These are phyloP conservation scores for Nicator chloris DNA, from an alignment of 2,113 vertebrate genomes.

Conservation along the genomic window DNA sequence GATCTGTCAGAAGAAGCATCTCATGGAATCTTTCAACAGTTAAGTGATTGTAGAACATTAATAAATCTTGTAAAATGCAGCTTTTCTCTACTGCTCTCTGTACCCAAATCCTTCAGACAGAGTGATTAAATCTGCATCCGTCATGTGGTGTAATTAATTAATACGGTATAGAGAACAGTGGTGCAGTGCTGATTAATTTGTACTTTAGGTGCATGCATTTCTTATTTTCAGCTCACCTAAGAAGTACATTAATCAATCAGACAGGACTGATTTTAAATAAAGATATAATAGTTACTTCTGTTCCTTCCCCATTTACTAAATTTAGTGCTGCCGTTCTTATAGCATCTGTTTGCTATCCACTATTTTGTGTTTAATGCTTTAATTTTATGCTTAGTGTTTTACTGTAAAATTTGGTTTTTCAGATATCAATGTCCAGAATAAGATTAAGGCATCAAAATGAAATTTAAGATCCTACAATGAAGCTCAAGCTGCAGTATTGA, in stretches of 20 bases:
- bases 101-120: slow-evolving; percentile 38
- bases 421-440: not conserved
- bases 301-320: not conserved
- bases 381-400: not conserved
- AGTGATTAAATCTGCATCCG: slow-evolving; percentile 64
- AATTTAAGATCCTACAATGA: not conserved
- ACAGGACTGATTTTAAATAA: not conserved
- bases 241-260: slow-evolving; percentile 59
- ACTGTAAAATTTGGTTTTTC: not conserved
- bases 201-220: slow-evolving; percentile 48
- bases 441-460: not conserved
- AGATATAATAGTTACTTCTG: not conserved
- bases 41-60: not conserved
- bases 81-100: slow-evolving; percentile 3
- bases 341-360: not conserved
- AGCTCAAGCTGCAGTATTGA: not conserved
- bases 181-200: slow-evolving; percentile 61
- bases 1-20: not conserved
- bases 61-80: not conserved
- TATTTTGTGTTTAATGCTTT: not conserved
- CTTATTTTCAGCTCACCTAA: slow-evolving; percentile 45
- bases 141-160: slow-evolving; percentile 69
- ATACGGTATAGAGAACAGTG: not conserved
- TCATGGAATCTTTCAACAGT: not conserved
- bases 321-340: not conserved